Evolutionary conservation across 2,113 vertebrate species (phyloP).

Genomic region (Charadrius vociferus): DNA sequence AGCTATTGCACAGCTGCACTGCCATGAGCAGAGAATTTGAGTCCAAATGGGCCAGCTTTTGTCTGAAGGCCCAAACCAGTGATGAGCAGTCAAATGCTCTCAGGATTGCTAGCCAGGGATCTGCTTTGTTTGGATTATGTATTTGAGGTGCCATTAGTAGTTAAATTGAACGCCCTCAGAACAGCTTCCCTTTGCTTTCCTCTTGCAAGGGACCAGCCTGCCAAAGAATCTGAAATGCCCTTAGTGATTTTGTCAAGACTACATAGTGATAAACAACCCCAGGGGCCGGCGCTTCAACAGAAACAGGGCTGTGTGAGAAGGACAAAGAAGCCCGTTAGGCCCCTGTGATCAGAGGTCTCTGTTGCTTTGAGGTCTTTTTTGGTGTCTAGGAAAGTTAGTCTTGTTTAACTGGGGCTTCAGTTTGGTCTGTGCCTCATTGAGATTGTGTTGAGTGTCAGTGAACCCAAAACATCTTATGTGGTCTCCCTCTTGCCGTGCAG

Average conservation of each 20-base stretch:
- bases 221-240: background rate
- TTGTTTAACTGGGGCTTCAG: background rate
- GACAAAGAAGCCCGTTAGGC: background rate
- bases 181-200: background rate
- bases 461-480: rapidly evolving
- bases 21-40: background rate
- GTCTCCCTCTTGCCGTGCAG: constrained; percentile 46
- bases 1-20: background rate
- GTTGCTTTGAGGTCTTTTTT: background rate
- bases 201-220: background rate
- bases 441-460: too few relatives aligned
- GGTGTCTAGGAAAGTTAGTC: background rate
- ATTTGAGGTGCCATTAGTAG: background rate
- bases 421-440: background rate
- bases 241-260: background rate
- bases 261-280: background rate
- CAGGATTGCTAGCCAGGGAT: background rate
- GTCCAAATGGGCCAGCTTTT: background rate
- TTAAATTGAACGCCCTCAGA: background rate
- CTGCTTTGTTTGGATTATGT: background rate
- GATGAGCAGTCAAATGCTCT: background rate
- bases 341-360: background rate
- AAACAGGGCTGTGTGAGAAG: background rate
- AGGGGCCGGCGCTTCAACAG: background rate
- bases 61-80: background rate